Percentiles rank a stretch among this genome's conserved stretches.
Conservation (phyloP, 2,113 vertebrate genomes). For the Hypocryptadius cinnamomeus region DNA sequence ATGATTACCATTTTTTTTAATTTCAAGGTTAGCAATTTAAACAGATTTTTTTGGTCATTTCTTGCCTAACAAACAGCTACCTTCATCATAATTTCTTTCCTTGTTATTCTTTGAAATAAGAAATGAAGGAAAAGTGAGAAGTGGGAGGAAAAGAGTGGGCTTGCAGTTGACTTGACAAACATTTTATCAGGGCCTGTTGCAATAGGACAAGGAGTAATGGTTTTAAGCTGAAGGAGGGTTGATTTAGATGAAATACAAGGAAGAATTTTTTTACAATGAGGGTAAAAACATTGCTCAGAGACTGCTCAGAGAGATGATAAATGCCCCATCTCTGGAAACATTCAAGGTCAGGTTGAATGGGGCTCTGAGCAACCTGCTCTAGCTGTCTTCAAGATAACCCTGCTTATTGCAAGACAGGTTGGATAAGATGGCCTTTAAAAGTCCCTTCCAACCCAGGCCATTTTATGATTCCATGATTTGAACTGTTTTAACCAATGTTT, state of each 20-base stretch:
- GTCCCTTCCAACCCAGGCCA: neutral
- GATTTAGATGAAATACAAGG: neutral
- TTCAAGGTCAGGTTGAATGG: neutral
- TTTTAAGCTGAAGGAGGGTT: neutral
- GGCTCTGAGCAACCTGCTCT: neutral
- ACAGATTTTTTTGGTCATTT: neutral
- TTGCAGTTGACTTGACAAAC: neutral
- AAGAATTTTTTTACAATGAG: neutral
- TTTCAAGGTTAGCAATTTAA: neutral
- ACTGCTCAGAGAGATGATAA: neutral
- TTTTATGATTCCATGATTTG: neutral
- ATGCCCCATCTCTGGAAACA: neutral
- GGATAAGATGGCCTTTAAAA: neutral
- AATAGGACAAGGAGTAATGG: neutral
- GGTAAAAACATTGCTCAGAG: neutral
- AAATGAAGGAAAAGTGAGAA: neutral
- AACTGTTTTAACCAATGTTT: neutral
- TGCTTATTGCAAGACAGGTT: neutral
- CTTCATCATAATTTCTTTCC: neutral
- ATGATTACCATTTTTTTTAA: neutral
- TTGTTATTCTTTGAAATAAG: neutral
- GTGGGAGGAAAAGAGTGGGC: neutral
- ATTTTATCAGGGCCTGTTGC: neutral
- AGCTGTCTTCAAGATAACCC: neutral
- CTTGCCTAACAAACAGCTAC: neutral